Conservation (phyloP, 2,888 invertebrate species). For the Orgyia antiqua region DNA sequence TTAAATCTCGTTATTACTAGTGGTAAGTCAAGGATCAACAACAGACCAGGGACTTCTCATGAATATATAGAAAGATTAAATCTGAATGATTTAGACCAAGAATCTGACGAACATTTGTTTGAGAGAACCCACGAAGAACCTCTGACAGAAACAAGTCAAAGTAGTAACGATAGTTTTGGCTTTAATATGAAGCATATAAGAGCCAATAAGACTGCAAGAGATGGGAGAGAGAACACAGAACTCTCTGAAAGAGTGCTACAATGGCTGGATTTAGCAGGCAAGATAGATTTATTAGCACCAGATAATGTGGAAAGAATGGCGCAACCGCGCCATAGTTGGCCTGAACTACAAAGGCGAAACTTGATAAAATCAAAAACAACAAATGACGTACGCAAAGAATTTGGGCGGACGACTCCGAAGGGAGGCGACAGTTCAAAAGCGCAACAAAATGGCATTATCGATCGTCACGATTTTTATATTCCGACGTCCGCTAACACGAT, state of each 20-base stretch:
- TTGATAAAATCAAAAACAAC: conserved; percentile 58
- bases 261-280: conserved; percentile 87
- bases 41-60: conserved; percentile 27
- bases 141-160: conserved; percentile 39
- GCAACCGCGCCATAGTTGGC: conserved; percentile 66
- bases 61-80: conserved; percentile 50
- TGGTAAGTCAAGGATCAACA: conserved; percentile 39
- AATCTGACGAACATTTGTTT: conserved; percentile 48
- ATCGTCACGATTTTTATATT: conserved; percentile 63
- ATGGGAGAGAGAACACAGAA: conserved; percentile 55
- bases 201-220: conserved; percentile 58
- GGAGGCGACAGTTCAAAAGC: conserved; percentile 46
- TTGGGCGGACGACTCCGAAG: conserved; percentile 41
- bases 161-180: conserved; percentile 32
- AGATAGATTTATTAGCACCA: conserved; percentile 63
- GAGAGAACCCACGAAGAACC: conserved; percentile 47
- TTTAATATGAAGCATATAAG: conserved; percentile 53
- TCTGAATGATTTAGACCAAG: conserved; percentile 45
- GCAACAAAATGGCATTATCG: conserved; percentile 54
- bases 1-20: conserved; percentile 54
- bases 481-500: conserved; percentile 69
- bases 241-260: conserved; percentile 85
- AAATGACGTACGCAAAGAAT: conserved; percentile 50
- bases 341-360: conserved; percentile 55
- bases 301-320: conserved; percentile 52